Evolutionary conservation across 1,140 invertebrate genomes (phyloP).

Genomic region (Drosophila murphyi): DNA sequence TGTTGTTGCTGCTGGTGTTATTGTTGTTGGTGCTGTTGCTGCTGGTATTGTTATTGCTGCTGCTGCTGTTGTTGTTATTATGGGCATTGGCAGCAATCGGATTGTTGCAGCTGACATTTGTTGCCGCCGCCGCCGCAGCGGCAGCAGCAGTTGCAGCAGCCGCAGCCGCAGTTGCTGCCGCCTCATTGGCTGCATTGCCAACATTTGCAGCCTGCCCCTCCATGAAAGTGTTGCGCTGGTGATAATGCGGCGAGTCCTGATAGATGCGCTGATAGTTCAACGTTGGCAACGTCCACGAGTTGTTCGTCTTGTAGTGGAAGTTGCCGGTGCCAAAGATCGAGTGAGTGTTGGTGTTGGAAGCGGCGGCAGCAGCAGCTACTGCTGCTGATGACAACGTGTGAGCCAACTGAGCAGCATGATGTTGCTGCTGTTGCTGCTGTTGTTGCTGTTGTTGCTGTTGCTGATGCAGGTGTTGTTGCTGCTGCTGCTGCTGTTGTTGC

Average conservation of each 20-base stretch:
- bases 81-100: conserved; percentile 4
- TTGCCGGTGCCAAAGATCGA: conserved; percentile 82
- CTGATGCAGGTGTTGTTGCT: conserved; percentile 47
- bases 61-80: conserved; percentile 11
- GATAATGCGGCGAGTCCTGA: conserved; percentile 74
- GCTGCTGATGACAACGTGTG: conserved; percentile 67
- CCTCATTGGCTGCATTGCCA: conserved; percentile 32
- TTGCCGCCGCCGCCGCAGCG: conserved; percentile 18
- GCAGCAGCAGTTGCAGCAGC: conserved; percentile 23
- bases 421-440: conserved; percentile 67
- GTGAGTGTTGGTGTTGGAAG: conserved; percentile 69
- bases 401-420: conserved; percentile 68
- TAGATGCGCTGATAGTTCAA: conserved; percentile 76
- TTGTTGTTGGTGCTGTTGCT: conserved; percentile 27
- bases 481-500: conserved; percentile 44
- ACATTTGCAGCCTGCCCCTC: conserved; percentile 43
- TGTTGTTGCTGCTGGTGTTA: conserved; percentile 40
- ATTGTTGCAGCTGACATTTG: conserved; percentile 31
- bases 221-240: conserved; percentile 76
- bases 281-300: conserved; percentile 80
- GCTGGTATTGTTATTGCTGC: conserved; percentile 15
- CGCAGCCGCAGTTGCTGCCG: conserved; percentile 34
- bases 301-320: conserved; percentile 83
- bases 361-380: conserved; percentile 46
- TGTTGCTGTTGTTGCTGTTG: conserved; percentile 58